Evolutionary conservation across 2,113 vertebrate species (phyloP), one percentile per base, ranked within the genome.

Genomic region (Alethe castanea): DNA sequence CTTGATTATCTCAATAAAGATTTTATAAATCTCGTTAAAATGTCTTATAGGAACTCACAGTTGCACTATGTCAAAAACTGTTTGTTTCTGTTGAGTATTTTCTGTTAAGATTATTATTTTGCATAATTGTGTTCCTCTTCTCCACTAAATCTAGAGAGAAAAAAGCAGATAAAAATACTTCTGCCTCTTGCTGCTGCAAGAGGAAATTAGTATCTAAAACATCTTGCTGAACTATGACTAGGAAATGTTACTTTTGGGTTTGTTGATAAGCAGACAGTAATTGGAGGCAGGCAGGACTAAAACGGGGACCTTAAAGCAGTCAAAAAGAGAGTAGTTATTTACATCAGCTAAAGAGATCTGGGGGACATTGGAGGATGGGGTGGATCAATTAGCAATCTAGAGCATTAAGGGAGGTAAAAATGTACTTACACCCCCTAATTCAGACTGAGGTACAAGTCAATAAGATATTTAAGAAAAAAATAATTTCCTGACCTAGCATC

Each of bases 281-380:
- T 16, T 29, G 6, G 71, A 86, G 25, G n/a, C 25, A 76, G 42
- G 28, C 14, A 76, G 35, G 24, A 90, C 20, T 35, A 78, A 76
- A 74, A 50, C 23, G 28, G 12, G 38, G 33, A 57, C 44, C 13
- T 78, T 22, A 71, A 60, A 66, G 14, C 17, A 53, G 44, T 50
- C 6, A 60, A 35, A 78, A 67, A 50, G 22, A 45, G 5, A 44
- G 5, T 4, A 56, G 45, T 50, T 62, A 26, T 26, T 29, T 74
- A 11, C 4, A 47, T 8, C 16, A 86, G 29, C 23, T 71, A 38
- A 56, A 77, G 45, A 76, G 15, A 40, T 67, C 11, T 24, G 9
- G 6, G 2, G 10, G 1, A 3, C 12, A 5, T 5, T 48, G n/a
- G 4, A 11, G 11, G 44, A 57, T 22, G 8, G 5, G 3, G 4